A percentile compares a stretch with the other conserved stretches of the same genome.
Conservation (phyloP, 2,797 vertebrate species). For the Arnoldichthys spilopterus region DNA sequence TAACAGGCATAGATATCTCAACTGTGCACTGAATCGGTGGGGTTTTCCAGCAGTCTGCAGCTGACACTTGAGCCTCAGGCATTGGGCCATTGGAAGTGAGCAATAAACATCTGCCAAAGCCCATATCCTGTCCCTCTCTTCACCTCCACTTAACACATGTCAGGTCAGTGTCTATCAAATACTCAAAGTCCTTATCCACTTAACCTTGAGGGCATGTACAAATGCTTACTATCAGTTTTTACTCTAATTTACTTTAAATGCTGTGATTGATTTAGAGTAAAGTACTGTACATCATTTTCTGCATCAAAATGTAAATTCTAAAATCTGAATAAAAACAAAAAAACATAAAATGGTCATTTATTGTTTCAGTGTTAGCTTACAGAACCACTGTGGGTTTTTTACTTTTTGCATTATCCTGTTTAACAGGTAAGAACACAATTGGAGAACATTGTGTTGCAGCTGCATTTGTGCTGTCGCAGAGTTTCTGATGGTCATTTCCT, state of each 20-base stretch:
- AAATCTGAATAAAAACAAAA: too few relatives aligned
- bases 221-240: neutral
- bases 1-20: slow-evolving; percentile 81
- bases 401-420: too few relatives aligned
- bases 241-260: neutral
- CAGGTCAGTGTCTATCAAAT: slow-evolving; percentile 37
- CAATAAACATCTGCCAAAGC: slow-evolving; percentile 81
- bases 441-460: too few relatives aligned
- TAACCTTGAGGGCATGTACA: neutral
- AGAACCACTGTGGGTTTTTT: too few relatives aligned
- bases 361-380: too few relatives aligned
- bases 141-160: slow-evolving; percentile 57
- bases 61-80: slow-evolving; percentile 81
- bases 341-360: too few relatives aligned
- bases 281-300: too few relatives aligned
- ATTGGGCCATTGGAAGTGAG: slow-evolving; percentile 80
- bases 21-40: slow-evolving; percentile 70
- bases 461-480: too few relatives aligned
- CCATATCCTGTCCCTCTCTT: slow-evolving; percentile 77
- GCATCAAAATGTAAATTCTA: too few relatives aligned
- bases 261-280: too few relatives aligned
- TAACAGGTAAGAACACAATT: too few relatives aligned
- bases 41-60: slow-evolving; percentile 74
- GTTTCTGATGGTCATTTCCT: too few relatives aligned
- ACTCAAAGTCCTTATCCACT: neutral